Evolutionary conservation across 2,113 vertebrate species (phyloP).

Genomic region (Pedionomus torquatus): DNA sequence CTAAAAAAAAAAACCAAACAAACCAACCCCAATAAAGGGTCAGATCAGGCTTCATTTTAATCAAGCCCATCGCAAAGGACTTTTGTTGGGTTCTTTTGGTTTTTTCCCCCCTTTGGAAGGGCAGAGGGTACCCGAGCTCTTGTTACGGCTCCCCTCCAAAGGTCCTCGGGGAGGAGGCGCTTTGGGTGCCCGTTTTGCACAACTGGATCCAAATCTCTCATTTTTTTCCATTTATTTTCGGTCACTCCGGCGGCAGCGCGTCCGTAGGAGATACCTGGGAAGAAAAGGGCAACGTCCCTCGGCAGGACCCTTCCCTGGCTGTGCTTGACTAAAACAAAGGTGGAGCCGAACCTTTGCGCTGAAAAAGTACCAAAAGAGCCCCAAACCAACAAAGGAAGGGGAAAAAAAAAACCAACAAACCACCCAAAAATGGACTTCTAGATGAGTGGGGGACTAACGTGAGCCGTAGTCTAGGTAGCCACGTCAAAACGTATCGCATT

Average conservation of each 20-base stretch:
- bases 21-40: too few relatives aligned
- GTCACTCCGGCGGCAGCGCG: background rate
- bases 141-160: background rate
- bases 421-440: conserved; percentile 70
- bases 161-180: background rate
- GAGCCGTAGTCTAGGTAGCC: conserved; percentile 83
- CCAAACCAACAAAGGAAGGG: background rate
- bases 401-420: background rate
- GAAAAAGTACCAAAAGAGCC: conserved; percentile 65
- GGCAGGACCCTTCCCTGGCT: fast-evolving
- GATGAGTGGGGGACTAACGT: conserved; percentile 78
- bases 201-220: fast-evolving
- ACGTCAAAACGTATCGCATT: conserved; percentile 80
- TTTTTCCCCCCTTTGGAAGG: background rate
- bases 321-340: conserved; percentile 77
- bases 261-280: fast-evolving
- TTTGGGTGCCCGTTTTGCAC: background rate
- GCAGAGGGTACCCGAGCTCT: background rate
- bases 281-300: background rate
- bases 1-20: conserved; percentile 1
- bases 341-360: conserved; percentile 66
- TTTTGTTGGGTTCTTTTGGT: background rate
- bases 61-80: conserved; percentile 48
- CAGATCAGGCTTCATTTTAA: conserved; percentile 72
- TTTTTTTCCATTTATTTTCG: background rate